A percentile compares a stretch with the other conserved stretches of the same genome.
Conservation (phyloP, 2,113 vertebrate species). For the Tylochromis polylepis region DNA sequence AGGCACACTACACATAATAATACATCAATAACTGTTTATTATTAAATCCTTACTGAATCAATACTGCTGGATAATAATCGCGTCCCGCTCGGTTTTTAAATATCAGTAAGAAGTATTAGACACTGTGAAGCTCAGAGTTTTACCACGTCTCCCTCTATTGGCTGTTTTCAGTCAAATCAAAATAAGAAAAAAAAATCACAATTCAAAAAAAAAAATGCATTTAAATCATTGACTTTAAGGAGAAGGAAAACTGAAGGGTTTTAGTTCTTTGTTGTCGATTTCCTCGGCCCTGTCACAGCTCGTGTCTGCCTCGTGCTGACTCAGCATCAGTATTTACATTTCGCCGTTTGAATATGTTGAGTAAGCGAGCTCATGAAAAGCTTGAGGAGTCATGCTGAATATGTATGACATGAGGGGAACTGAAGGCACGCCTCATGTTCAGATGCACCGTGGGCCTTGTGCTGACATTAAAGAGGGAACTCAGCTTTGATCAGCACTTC, state of each 20-base stretch:
- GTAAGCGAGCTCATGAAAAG: not conserved
- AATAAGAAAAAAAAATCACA: not conserved
- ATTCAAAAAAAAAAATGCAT: not conserved
- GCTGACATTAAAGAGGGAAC: not conserved
- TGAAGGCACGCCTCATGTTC: not conserved
- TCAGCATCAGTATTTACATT: not conserved
- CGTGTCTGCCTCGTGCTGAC: not conserved
- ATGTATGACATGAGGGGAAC: not conserved
- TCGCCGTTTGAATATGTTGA: not conserved
- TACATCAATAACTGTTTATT: not conserved
- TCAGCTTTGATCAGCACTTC: not conserved
- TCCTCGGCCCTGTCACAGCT: not conserved
- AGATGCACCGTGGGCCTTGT: not conserved
- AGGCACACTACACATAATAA: not conserved
- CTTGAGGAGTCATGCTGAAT: not conserved
- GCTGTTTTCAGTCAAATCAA: not conserved
- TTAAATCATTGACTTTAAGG: not conserved
- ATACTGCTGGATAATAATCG: not conserved
- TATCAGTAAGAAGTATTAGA: not conserved
- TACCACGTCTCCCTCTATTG: constrained; percentile 47
- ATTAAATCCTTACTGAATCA: not conserved
- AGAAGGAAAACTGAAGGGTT: not conserved
- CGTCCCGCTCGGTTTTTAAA: not conserved
- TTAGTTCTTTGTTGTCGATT: not conserved
- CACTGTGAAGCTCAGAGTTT: not conserved